phyloP scores from a whole-genome alignment of 1,140 invertebrate species.

The Drepana arcuata region DNA sequence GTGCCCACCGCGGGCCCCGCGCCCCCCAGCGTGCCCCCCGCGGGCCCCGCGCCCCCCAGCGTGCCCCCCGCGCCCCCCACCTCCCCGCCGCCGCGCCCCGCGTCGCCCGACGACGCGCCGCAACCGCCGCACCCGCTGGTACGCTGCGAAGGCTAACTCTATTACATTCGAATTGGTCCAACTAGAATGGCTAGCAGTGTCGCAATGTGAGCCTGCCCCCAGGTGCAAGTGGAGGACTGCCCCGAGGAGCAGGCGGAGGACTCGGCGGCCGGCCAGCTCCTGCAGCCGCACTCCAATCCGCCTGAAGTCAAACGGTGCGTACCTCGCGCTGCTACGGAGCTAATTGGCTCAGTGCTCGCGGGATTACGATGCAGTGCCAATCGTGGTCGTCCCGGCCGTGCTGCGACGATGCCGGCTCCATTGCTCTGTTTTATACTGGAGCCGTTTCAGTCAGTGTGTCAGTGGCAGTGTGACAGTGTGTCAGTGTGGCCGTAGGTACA shows the following conservation, averaged over 20 bases:
- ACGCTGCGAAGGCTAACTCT: too few relatives aligned
- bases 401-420: too few relatives aligned
- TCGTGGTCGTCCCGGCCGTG: too few relatives aligned
- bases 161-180: too few relatives aligned
- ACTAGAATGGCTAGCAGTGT: too few relatives aligned
- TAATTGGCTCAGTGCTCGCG: too few relatives aligned
- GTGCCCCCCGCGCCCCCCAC: conserved; percentile 5
- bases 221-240: conserved; percentile 28
- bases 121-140: conserved; percentile 1
- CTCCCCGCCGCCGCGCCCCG: not conserved
- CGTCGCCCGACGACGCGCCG: not conserved
- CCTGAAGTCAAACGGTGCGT: conserved; percentile 56
- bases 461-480: conserved; percentile 1
- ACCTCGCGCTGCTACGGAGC: too few relatives aligned
- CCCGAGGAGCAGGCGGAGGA: conserved; percentile 5
- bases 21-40: conserved; percentile 15
- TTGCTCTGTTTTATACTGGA: too few relatives aligned
- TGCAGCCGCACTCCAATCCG: conserved; percentile 14
- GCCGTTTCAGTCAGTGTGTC: conserved; percentile 2
- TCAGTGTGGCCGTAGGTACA: conserved; percentile 47
- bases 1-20: conserved; percentile 21
- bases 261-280: conserved; percentile 17
- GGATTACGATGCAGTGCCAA: too few relatives aligned
- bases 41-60: conserved; percentile 10
- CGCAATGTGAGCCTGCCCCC: too few relatives aligned